These are phyloP conservation scores for Palaemon carinicauda DNA, from an alignment of 1,140 invertebrate genomes.

Conservation along the genomic window DNA sequence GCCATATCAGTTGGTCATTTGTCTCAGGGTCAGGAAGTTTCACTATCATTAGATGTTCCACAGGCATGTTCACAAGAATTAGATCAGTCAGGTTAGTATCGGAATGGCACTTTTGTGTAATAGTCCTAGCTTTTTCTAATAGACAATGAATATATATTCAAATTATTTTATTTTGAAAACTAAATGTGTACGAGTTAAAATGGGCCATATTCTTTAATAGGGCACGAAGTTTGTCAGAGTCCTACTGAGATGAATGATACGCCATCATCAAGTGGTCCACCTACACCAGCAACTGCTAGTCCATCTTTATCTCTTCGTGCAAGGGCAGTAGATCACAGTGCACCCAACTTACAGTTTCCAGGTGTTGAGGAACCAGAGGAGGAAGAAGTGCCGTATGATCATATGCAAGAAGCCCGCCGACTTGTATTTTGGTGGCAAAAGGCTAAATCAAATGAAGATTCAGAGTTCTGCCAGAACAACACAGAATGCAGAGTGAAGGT, in stretches of 20 bases:
- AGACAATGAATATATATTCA: background rate
- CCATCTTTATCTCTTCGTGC: background rate
- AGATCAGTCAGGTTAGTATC: background rate
- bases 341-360: background rate
- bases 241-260: background rate
- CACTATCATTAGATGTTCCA: conserved; percentile 40
- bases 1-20: conserved; percentile 51
- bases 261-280: conserved; percentile 5
- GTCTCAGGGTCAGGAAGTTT: conserved; percentile 36
- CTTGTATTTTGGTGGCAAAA: conserved; percentile 58
- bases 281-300: conserved; percentile 20
- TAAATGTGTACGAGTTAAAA: background rate
- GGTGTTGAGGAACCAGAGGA: conserved; percentile 14
- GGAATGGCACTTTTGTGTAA: background rate
- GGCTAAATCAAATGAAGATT: conserved; percentile 19
- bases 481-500: conserved; percentile 54
- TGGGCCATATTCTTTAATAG: background rate
- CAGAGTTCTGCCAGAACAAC: conserved; percentile 44
- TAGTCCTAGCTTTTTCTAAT: background rate
- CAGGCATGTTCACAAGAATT: background rate
- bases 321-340: background rate
- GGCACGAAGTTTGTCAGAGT: background rate
- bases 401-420: conserved; percentile 50
- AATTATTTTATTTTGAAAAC: background rate
- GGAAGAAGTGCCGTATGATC: conserved; percentile 31